Percentiles rank a stretch among this genome's conserved stretches.
Evolutionary conservation across 2,888 invertebrate genomes (phyloP).

Genomic region (Trachelus troglodyta): DNA sequence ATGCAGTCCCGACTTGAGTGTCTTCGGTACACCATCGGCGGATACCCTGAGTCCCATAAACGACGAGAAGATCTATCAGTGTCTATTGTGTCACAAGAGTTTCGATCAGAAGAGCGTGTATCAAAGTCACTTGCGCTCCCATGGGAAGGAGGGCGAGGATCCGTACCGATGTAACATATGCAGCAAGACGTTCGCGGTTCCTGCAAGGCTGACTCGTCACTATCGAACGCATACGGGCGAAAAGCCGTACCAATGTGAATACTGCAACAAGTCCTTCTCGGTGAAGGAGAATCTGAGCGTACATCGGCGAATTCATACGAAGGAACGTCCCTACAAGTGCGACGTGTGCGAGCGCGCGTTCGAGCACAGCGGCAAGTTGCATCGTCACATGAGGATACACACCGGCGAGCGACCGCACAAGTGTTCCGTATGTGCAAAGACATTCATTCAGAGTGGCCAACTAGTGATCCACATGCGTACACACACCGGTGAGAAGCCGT

Average conservation of each 20-base stretch:
- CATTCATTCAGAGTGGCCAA: constrained; percentile 92
- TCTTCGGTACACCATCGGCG: constrained; percentile 55
- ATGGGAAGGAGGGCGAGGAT: constrained; percentile 74
- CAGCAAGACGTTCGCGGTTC: constrained; percentile 90
- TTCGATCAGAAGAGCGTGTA: constrained; percentile 82
- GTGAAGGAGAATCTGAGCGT: constrained; percentile 93
- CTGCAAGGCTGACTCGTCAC: constrained; percentile 85
- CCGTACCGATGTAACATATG: constrained; percentile 92
- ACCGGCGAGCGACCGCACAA: constrained; percentile 92
- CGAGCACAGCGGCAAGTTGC: constrained; percentile 90
- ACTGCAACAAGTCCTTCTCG: constrained; percentile 92
- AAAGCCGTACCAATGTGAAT: constrained; percentile 91
- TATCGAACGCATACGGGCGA: constrained; percentile 92
- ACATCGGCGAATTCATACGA: constrained; percentile 88
- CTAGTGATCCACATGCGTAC: constrained; percentile 91
- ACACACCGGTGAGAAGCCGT: constrained; percentile 90
- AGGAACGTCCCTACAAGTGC: constrained; percentile 91
- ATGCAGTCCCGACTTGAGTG: constrained; percentile 71
- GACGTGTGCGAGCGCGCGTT: constrained; percentile 89
- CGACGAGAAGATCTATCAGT: constrained; percentile 69
- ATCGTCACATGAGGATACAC: constrained; percentile 91
- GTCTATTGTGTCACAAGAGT: constrained; percentile 79
- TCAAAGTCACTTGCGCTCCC: constrained; percentile 77
- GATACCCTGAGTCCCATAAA: constrained; percentile 27
- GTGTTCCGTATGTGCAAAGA: constrained; percentile 87